Base-by-base conservation (phyloP, 2,888 invertebrate genomes). In the Adelognathus sp. region DNA sequence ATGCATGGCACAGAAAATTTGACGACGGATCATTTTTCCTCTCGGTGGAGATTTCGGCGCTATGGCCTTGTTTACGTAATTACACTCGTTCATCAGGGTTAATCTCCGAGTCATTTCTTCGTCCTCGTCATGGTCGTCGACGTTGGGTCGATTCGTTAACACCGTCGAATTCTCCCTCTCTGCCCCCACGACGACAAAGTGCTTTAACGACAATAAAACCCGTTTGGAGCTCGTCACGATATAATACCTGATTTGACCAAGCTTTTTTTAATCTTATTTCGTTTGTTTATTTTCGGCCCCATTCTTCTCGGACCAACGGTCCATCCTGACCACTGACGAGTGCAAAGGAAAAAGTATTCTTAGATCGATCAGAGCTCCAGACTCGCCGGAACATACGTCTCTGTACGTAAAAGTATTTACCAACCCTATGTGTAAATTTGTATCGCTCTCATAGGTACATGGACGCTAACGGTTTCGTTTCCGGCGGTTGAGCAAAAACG, bases 301-400 rank as follows among this genome's bases (percentile, higher is more conserved):
- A n/a, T 50, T n/a, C 1, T 24, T n/a, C 46, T 24, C 46, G n/a
- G 21, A 21, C 46, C 46, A 50, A 50, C 46, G 5, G 18, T 29
- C 29, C 54, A 29, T 29, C 29, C 54, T 54, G 54, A 54, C 54
- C 54, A 29, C 29, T 27, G 54, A 16, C 27, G 54, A 29, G 16
- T 2, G 46, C 16, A 16, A 5, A 16, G 7, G 11, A 29, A 54
- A 76, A 52, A 70, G 29, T 76, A 71, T 71, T 71, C 54, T 70
- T 24, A 71, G 71, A 76, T 76, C 63, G 76, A 76, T 76, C 76
- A 54, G 16, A 33, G 31, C 29, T 60, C 41, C 18, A 18, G 36
- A 71, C 61, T 31, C 31, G 27, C 7, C 29, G 54, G 16, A 29
- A n/a, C 6, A 27, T 16, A 54, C 18, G 7, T 29, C 14, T 14